Conservation (phyloP, 2,113 vertebrate species). For the Gymnobelideus leadbeateri region DNA sequence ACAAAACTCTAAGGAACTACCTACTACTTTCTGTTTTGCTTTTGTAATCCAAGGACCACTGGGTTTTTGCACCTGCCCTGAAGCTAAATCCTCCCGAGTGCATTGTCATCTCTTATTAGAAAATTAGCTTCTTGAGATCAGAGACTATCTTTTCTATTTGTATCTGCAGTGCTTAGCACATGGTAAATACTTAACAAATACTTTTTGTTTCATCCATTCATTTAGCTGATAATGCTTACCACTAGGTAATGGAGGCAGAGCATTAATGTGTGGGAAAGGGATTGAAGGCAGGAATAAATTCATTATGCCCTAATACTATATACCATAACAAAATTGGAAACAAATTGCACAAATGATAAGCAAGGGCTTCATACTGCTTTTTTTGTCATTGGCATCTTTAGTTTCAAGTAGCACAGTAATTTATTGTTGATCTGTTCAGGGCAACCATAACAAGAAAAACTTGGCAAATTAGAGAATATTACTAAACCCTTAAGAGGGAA, state of each 20-base stretch:
- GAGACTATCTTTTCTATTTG: neutral
- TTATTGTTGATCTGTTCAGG: neutral
- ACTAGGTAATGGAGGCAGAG: neutral
- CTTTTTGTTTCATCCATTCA: neutral
- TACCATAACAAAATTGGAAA: neutral
- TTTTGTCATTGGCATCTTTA: neutral
- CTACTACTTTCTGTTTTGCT: neutral
- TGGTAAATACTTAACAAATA: neutral
- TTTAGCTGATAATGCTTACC: neutral
- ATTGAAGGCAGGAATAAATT: neutral
- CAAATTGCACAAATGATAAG: neutral
- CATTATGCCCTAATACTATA: neutral
- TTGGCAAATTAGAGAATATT: neutral
- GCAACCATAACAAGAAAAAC: neutral
- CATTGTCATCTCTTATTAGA: neutral
- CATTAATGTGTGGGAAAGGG: neutral
- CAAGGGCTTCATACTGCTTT: neutral
- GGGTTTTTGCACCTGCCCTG: neutral
- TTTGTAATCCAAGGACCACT: neutral
- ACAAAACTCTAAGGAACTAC: neutral
- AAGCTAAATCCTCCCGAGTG: neutral
- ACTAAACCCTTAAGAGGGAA: neutral
- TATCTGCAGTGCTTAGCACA: neutral
- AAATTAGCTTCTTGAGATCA: neutral
- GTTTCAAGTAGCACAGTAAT: neutral